Evolutionary conservation across 2,113 vertebrate genomes (phyloP).

Genomic region (Rattus rattus): DNA sequence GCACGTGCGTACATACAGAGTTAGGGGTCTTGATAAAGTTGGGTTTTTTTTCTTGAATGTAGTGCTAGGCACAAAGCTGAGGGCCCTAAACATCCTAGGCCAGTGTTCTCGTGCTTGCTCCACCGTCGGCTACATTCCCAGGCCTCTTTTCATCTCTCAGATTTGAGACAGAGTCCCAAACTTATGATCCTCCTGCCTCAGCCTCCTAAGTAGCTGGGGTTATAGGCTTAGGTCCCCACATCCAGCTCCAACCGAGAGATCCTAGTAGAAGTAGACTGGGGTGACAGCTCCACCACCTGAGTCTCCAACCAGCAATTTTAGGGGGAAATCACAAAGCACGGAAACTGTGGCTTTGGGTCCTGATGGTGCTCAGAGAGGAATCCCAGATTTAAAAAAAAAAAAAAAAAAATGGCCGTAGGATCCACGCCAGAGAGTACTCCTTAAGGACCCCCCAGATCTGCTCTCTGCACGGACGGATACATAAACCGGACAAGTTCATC

Average conservation of each 20-base stretch:
- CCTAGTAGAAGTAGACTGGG: neutral
- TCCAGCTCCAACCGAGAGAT: neutral
- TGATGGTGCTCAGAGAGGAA: neutral
- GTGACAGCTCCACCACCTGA: neutral
- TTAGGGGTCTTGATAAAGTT: neutral
- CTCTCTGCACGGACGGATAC: neutral
- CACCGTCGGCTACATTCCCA: neutral
- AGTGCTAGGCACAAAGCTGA: neutral
- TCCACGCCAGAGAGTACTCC: neutral
- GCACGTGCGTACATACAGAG: neutral
- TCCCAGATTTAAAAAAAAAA: neutral
- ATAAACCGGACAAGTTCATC: fast-evolving
- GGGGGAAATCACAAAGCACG: neutral
- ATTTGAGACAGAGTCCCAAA: neutral
- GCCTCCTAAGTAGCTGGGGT: neutral
- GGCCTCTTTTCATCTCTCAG: neutral
- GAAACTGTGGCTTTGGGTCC: neutral
- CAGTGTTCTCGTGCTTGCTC: neutral
- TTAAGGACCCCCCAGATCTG: neutral
- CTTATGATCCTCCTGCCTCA: neutral
- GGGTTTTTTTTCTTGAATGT: neutral
- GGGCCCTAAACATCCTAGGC: neutral
- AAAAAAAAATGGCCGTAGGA: neutral
- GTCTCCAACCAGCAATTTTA: neutral
- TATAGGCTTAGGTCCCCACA: neutral